Base-by-base conservation (phyloP, 1,140 invertebrate genomes). In the Hesperophylax magnus region DNA sequence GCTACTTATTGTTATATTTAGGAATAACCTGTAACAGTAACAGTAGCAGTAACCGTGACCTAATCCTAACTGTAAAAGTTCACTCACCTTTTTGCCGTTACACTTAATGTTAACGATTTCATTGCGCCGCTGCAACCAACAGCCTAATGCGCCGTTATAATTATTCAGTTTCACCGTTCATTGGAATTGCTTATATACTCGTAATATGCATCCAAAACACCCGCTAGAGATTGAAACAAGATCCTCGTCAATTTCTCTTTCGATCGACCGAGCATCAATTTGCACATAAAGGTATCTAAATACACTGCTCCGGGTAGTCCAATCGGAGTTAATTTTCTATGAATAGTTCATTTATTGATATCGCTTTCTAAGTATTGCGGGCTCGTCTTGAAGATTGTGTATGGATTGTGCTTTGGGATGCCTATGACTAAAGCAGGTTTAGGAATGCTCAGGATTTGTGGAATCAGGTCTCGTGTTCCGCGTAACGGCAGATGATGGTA, bases 91-190 rank as follows among this genome's bases (percentile, higher is more conserved):
- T 60, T 11, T 24, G 18, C 24, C 27, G 63, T 67, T 67, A 67
- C 63, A 34, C 11, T 61, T 61, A 22, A 67, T 5, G n/a, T 18
- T 11, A 67, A 22, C 63, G 1, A 67, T 67, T 67, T 67, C 39
- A 47, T 9, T 47, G 31, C 15, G 63, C 56, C 65, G 69, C 75
- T 78, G 65, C 76, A 34, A 34, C 34, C 34, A 81, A 72, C 69
- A 74, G 77, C 76, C 80, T 20, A 27, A 56, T 75, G 72, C 54
- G 22, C 69, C 72, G 72, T 75, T 75, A 75, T 34, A 75, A 75
- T 75, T 27, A n/a, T n/a, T 72, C n/a, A n/a, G n/a, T 47, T 22
- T 20, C 34, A 47, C 39, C 69, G 34, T 22, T 31, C 9, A 39
- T 3, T 47, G 17, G 18, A 47, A n/a, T 7, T 18, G 20, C 0